Percentiles rank a stretch among this genome's conserved stretches.
These are phyloP conservation scores for Calameuta filiformis DNA, from an alignment of 2,888 invertebrate genomes.

Conservation along the genomic window DNA sequence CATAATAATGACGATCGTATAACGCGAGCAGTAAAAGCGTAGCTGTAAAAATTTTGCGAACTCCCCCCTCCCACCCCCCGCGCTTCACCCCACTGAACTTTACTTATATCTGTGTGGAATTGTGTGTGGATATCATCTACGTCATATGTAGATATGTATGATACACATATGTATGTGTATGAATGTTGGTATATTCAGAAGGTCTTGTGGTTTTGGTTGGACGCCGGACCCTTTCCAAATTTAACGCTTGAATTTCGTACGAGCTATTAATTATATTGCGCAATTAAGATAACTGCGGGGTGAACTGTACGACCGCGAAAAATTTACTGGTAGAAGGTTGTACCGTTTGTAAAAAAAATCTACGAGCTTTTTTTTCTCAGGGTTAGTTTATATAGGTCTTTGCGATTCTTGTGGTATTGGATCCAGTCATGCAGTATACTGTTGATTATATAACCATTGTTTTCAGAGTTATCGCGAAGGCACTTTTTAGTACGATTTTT, in stretches of 20 bases:
- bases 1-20: conserved; percentile 44
- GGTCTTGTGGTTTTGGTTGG: background rate
- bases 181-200: background rate
- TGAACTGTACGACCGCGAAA: background rate
- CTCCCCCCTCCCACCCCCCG: background rate
- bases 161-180: background rate
- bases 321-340: background rate
- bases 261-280: conserved; percentile 29
- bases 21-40: conserved; percentile 28
- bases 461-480: too few species aligned
- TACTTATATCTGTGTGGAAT: background rate
- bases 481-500: too few species aligned
- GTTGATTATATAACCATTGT: background rate
- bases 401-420: background rate
- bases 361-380: background rate
- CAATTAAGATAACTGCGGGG: conserved; percentile 26
- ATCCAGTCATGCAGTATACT: background rate
- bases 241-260: conserved; percentile 6
- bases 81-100: background rate
- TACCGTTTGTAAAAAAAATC: background rate
- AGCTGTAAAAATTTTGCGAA: background rate
- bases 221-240: background rate
- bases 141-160: background rate
- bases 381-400: background rate
- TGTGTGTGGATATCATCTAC: background rate